Evolutionary conservation across 2,888 invertebrate genomes (phyloP), one percentile per base, ranked within the genome.

Genomic region (Eupelmus urozonus): DNA sequence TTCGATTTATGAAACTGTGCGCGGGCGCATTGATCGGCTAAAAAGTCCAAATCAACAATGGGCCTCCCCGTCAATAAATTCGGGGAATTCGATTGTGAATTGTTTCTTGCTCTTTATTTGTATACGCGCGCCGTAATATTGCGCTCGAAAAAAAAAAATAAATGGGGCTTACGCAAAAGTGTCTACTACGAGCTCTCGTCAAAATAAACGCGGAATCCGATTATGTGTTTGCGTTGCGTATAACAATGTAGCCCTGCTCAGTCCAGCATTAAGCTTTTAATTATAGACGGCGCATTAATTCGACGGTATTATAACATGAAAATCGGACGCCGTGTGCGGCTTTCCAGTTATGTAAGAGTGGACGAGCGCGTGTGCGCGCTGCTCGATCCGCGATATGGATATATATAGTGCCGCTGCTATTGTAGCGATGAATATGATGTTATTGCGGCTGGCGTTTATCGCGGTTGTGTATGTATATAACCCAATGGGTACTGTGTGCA

Each of bases 311-410:
- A 85, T 86, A 85, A 84, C 83, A 83, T 82, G 84, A 85, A 86
- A 85, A 85, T 85, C 82, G 63, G 75, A 73, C 79, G 55, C 77
- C 51, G 34, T 80, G 82, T 72, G 80, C 85, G 45, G 84, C 88
- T 89, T 89, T 89, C 88, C 85, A 87, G 29, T 89, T 89, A 87
- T 84, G 84, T 87, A 89, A 88, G 84, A 11, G n/a, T 20, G 29
- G 49, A 51, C 27, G 63, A 27, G 70, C 69, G 4, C 16, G 3
- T 18, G 49, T 20, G 18, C 51, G 16, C 25, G 1, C 40, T 25
- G 1, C 29, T 18, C 57, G 53, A 62, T 51, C 16, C 72, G 55
- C 57, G 27, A 29, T 69, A 23, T 55, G 18, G n/a, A 16, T 13
- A n/a, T n/a, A n/a, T n/a, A n/a, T n/a, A n/a, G n/a, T n/a, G n/a